Evolutionary conservation across 2,888 invertebrate species (phyloP).

Genomic region (Oligia fasciuncula): DNA sequence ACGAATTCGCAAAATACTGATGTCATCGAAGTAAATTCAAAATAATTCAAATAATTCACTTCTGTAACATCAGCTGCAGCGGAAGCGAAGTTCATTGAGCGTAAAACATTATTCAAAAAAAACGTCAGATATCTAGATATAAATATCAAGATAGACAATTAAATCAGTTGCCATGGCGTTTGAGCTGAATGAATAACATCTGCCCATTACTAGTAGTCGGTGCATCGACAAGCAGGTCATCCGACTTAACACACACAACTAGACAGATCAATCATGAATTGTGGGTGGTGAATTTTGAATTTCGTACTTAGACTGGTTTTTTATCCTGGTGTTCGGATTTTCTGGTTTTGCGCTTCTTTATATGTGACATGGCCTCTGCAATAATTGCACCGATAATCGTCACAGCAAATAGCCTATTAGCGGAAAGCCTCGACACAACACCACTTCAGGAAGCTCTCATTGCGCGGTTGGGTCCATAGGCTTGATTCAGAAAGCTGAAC

Average conservation of each 20-base stretch:
- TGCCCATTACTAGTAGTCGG: constrained; percentile 82
- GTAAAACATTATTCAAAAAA: constrained; percentile 45
- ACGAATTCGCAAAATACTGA: constrained; percentile 2
- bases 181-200: constrained; percentile 79
- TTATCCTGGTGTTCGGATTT: background rate
- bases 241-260: constrained; percentile 74
- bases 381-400: background rate
- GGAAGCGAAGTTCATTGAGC: constrained; percentile 57
- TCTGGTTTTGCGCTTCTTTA: background rate
- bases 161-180: constrained; percentile 77
- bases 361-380: background rate
- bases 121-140: constrained; percentile 14
- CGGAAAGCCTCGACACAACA: background rate
- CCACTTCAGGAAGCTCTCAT: background rate
- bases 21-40: constrained; percentile 14
- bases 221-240: constrained; percentile 87
- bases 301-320: constrained; percentile 42
- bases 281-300: constrained; percentile 74
- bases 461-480: no score
- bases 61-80: constrained; percentile 60
- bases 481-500: no score
- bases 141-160: constrained; percentile 57
- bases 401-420: background rate
- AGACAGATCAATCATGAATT: constrained; percentile 81
- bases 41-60: constrained; percentile 45